Conservation (phyloP, 1,140 invertebrate genomes). For the Drosophila melanogaster region DNA sequence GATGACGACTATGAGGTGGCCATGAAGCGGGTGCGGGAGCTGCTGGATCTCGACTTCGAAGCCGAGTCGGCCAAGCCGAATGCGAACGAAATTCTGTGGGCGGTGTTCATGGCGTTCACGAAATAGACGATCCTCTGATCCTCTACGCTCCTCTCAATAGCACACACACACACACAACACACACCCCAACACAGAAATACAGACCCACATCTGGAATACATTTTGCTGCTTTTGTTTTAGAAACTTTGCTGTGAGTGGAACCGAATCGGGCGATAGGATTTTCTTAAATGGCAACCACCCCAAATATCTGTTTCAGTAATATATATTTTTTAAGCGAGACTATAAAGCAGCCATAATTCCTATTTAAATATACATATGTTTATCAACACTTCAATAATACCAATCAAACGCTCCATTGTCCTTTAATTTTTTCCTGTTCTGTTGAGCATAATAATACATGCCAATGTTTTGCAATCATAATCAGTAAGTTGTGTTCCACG, state of each 20-base stretch:
- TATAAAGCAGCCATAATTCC: conserved; percentile 37
- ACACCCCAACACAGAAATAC: conserved; percentile 20
- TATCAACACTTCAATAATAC: conserved; percentile 29
- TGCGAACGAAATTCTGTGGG: conserved; percentile 98
- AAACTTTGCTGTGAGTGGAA: conserved; percentile 49
- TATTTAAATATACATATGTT: conserved; percentile 30
- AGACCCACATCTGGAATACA: conserved; percentile 36
- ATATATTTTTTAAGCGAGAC: conserved; percentile 36
- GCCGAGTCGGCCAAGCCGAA: conserved; percentile 94
- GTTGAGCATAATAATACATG: conserved; percentile 32
- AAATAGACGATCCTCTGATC: conserved; percentile 88
- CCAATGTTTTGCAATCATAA: conserved; percentile 57
- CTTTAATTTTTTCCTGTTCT: conserved; percentile 9
- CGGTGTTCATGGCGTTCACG: conserved; percentile 98
- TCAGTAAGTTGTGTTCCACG: conserved; percentile 66
- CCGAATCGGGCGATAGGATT: conserved; percentile 30
- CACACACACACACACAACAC: conserved; percentile 18
- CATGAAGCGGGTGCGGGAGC: conserved; percentile 97
- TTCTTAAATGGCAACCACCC: conserved; percentile 33
- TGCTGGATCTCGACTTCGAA: conserved; percentile 98
- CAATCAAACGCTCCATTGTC: conserved; percentile 12
- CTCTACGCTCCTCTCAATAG: conserved; percentile 45
- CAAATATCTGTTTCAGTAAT: conserved; percentile 30
- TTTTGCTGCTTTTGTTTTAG: conserved; percentile 56
- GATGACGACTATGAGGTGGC: conserved; percentile 99